Conservation (phyloP, 2,888 invertebrate genomes). For the Zaprionus lineosus region DNA sequence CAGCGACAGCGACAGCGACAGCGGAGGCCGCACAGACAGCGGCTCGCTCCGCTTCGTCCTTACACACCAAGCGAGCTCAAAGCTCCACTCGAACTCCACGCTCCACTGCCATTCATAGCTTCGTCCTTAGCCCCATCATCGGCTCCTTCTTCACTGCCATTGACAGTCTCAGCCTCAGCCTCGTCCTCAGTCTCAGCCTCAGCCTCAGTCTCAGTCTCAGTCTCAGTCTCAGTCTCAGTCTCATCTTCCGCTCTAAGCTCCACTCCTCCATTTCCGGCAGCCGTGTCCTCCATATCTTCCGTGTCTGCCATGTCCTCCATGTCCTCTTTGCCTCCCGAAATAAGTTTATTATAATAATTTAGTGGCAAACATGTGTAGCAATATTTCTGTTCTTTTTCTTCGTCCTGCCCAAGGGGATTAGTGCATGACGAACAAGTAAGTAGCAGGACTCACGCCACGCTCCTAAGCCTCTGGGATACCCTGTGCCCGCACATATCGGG, state of each 20-base stretch:
- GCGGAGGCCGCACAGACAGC: too few relatives aligned
- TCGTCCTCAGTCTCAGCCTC: too few relatives aligned
- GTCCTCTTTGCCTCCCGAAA: conserved; percentile 29
- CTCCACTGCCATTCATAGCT: background rate
- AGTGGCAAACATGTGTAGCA: conserved; percentile 69
- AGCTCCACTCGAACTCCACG: background rate
- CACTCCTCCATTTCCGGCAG: background rate
- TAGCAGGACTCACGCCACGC: background rate
- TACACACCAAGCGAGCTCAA: background rate
- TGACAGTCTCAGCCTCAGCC: too few relatives aligned
- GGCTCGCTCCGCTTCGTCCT: too few relatives aligned
- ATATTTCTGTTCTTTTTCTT: conserved; percentile 36
- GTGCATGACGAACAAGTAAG: conserved; percentile 16
- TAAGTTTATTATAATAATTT: conserved; percentile 75
- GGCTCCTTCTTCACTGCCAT: background rate
- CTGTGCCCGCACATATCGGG: too few relatives aligned
- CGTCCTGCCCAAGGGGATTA: conserved; percentile 26
- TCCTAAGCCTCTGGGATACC: too few relatives aligned
- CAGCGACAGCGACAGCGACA: background rate
- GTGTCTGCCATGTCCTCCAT: conserved; percentile 9
- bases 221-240: conserved; percentile 5
- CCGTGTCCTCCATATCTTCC: background rate
- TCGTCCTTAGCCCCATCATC: background rate
- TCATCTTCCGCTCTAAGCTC: conserved; percentile 9
- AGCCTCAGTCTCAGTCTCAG: too few relatives aligned